A percentile compares a stretch with the other conserved stretches of the same genome.
Conservation (phyloP, 2,888 invertebrate species). For the Diachrysia chrysitis region DNA sequence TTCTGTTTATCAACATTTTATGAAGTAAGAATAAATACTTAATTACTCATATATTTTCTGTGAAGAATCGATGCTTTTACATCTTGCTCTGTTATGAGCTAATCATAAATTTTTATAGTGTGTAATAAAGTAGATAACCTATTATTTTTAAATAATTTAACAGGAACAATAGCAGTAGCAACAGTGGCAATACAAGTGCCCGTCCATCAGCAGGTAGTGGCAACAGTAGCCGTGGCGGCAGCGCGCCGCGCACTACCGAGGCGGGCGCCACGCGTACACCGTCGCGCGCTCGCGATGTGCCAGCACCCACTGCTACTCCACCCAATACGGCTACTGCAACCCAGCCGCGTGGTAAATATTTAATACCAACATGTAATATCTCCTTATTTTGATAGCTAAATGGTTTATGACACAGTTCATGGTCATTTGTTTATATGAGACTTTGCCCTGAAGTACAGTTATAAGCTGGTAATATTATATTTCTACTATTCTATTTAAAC, state of each 20-base stretch:
- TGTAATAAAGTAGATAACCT: too few species aligned
- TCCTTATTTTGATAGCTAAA: not conserved
- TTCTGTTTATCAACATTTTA: too few species aligned
- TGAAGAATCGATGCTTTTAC: too few species aligned
- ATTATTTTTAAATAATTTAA: conserved; percentile 39
- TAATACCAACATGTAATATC: not conserved
- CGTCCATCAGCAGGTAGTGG: conserved; percentile 76
- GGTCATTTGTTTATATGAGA: too few species aligned
- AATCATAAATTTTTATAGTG: too few species aligned
- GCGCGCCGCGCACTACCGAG: conserved; percentile 75
- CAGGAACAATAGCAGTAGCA: conserved; percentile 78
- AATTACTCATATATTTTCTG: too few species aligned
- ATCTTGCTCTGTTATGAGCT: too few species aligned
- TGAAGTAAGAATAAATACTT: too few species aligned
- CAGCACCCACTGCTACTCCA: conserved; percentile 62
- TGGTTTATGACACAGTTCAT: too few species aligned
- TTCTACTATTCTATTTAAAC: too few species aligned
- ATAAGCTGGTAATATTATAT: too few species aligned
- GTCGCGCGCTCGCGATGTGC: conserved; percentile 59
- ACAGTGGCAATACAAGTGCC: conserved; percentile 66
- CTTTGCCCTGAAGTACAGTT: too few species aligned
- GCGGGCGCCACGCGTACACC: conserved; percentile 60
- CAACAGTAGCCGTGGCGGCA: conserved; percentile 85
- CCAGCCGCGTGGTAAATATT: conserved; percentile 44
- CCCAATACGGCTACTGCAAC: conserved; percentile 66